Evolutionary conservation across 2,797 vertebrate species (phyloP), one percentile per base, ranked within the genome.

Genomic region (Scomberomorus guttatus): DNA sequence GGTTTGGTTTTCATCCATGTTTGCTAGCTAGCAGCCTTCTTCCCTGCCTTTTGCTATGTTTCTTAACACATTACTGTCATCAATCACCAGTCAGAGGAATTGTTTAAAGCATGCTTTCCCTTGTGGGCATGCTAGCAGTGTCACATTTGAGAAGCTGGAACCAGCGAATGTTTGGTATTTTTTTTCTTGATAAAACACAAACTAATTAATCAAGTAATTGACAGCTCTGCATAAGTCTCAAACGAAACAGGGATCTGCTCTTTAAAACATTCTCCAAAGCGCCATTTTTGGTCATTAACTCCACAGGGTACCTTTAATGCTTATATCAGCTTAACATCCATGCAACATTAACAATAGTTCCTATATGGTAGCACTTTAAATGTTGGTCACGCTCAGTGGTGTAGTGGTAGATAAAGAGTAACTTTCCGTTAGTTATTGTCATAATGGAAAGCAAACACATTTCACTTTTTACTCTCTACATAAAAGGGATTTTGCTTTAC

Each of bases 351-450:
- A 20, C 29, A 50, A 15, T 1, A 59, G 6, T 3, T 37, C 2
- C 5, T 14, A 20, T 13, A 44, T 2, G 8, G 9, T 1, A 32
- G 18, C 13, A 18, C 8, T 48, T 62, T 37, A 51, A 51, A 42
- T 25, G 25, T 77, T 68, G 51, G 68, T 68, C 62, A 72, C n/a
- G 2, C 18, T 61, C 39, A 57, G 25, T 8, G 9, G 61, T 76
- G 73, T 24, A 61, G 61, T 29, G 17, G 24, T 11, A 50, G 15
- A 25, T 44, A 13, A 65, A 32, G 25, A 67, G 12, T 42, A 3
- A 32, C 34, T 51, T 42, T 42, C 10, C 1, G 5, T 46, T 5
- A 48, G 8, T 51, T 56, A 18, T 8, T 20, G 11, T 37, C 44
- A 50, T 22, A 25, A 64, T 34, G 22, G 12, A 25, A 48, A 37